Conservation (phyloP, 2,113 vertebrate genomes). For the Charadrius vociferus region DNA sequence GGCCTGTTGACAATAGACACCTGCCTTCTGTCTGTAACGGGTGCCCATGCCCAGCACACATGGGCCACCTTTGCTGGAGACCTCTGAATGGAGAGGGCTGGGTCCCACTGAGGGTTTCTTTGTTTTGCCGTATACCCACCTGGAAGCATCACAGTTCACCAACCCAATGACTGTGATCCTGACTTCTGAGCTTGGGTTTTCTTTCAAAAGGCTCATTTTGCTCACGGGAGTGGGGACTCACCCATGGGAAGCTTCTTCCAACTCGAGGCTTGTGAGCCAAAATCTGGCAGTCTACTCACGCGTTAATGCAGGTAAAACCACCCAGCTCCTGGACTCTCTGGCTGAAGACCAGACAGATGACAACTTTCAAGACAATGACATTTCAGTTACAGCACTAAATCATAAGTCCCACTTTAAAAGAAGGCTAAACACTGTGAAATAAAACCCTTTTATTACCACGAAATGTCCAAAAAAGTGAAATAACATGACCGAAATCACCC, state of each 20-base stretch:
- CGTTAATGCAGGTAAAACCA: neutral
- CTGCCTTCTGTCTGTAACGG: neutral
- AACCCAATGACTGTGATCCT: neutral
- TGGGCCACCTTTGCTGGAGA: neutral
- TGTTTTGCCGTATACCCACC: neutral
- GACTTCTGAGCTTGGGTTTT: neutral
- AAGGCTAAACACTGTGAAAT: neutral
- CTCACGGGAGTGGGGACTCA: neutral
- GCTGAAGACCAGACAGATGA: neutral
- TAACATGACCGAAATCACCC: neutral
- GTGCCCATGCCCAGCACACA: neutral
- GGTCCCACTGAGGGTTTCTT: neutral
- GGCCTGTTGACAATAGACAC: neutral
- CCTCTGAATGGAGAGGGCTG: neutral
- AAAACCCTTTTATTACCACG: neutral
- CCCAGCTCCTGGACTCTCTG: neutral
- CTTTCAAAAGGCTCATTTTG: neutral
- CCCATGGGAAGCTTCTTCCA: neutral
- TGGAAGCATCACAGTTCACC: fast-evolving
- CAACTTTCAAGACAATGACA: neutral
- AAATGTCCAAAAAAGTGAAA: neutral
- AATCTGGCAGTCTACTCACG: neutral
- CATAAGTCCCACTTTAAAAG: neutral
- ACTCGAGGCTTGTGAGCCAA: neutral
- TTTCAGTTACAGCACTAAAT: neutral